Conservation (phyloP, 1,140 invertebrate genomes). For the Chironomus striatipennis region DNA sequence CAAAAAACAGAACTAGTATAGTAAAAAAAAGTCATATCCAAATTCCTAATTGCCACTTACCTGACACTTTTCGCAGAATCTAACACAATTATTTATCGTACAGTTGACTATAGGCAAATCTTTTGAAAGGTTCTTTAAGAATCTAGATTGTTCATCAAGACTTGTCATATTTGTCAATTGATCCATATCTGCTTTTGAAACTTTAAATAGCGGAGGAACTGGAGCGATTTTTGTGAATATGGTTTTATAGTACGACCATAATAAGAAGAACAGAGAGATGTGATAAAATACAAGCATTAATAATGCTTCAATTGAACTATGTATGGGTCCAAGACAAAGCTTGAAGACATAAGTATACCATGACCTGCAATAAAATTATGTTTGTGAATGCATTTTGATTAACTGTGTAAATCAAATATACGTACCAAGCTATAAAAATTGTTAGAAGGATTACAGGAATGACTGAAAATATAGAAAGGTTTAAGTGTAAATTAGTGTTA, state of each 20-base stretch:
- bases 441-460: conserved; percentile 89
- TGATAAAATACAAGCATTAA: conserved; percentile 86
- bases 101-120: conserved; percentile 66
- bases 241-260: conserved; percentile 92
- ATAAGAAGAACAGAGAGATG: conserved; percentile 61
- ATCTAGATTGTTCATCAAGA: conserved; percentile 63
- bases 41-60: conserved; percentile 37
- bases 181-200: conserved; percentile 65
- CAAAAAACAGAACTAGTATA: not conserved
- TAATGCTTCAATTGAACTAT: conserved; percentile 46
- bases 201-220: conserved; percentile 78
- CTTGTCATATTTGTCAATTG: conserved; percentile 64
- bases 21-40: not conserved
- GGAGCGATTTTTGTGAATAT: conserved; percentile 75
- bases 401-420: not conserved
- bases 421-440: conserved; percentile 81
- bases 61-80: conserved; percentile 92
- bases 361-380: not conserved
- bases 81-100: conserved; percentile 55
- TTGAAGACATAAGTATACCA: conserved; percentile 90
- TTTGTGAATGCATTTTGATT: too few species aligned
- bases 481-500: not conserved
- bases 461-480: not conserved
- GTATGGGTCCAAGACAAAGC: conserved; percentile 65
- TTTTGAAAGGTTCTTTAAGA: conserved; percentile 73